These are phyloP conservation scores for Cyclura pinguis DNA, from an alignment of 2,797 vertebrate genomes.

Conservation along the genomic window DNA sequence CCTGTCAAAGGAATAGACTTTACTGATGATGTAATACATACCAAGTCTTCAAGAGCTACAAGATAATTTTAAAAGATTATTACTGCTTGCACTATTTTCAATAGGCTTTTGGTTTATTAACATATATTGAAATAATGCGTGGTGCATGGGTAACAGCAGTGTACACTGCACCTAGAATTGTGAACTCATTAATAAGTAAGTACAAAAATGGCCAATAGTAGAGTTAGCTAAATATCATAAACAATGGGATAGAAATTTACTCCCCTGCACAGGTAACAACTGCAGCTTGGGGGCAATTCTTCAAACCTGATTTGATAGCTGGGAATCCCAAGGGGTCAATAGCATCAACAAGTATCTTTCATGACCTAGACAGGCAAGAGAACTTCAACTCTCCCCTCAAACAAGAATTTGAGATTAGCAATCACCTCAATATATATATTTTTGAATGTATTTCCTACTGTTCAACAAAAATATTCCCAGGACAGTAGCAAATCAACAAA, in stretches of 20 bases:
- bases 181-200: background rate
- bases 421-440: background rate
- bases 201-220: background rate
- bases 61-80: background rate
- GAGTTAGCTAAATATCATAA: background rate
- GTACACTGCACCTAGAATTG: background rate
- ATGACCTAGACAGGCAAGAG: background rate
- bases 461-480: too few relatives aligned
- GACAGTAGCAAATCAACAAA: background rate
- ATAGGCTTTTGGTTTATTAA: background rate
- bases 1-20: slow-evolving; percentile 76
- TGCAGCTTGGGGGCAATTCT: background rate
- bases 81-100: background rate
- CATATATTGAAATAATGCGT: background rate
- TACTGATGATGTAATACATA: background rate
- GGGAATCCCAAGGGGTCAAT: background rate
- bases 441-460: background rate
- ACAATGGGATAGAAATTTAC: too few relatives aligned
- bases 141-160: background rate
- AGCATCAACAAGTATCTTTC: background rate
- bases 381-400: background rate
- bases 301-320: background rate
- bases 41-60: background rate
- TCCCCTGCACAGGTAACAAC: background rate
- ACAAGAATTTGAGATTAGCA: background rate